Conservation (phyloP, 2,888 invertebrate genomes). For the Argyresthia albistria region DNA sequence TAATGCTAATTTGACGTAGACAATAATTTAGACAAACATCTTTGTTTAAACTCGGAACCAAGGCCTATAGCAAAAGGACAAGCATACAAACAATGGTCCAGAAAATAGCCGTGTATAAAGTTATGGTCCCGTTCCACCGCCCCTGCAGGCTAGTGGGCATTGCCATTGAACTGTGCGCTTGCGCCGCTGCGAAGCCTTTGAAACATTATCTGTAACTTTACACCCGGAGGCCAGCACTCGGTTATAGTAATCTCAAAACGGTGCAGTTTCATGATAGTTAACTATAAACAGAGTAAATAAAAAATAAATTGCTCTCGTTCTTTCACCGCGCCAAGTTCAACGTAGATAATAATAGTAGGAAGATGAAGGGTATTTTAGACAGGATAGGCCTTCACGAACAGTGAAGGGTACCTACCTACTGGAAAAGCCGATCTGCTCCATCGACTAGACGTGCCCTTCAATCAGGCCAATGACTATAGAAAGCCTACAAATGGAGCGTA, state of each 20-base stretch:
- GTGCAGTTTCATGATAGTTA: not conserved
- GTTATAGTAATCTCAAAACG: not conserved
- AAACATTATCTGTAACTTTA: not conserved
- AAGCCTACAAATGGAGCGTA: conserved; percentile 16
- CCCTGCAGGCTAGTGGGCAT: conserved; percentile 4
- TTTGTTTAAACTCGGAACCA: no score
- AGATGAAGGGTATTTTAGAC: not conserved
- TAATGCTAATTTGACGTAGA: no score
- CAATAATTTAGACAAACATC: no score
- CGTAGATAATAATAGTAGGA: not conserved
- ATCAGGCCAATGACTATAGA: conserved; percentile 11
- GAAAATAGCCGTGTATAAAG: conserved; percentile 14
- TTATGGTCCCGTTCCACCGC: conserved; percentile 11
- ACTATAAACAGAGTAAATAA: conserved; percentile 1
- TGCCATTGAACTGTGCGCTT: not conserved
- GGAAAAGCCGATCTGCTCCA: not conserved
- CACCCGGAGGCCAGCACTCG: not conserved
- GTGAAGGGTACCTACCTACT: not conserved
- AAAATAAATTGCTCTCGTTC: not conserved
- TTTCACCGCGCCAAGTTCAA: not conserved
- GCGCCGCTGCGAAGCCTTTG: not conserved
- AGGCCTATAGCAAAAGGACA: conserved; percentile 8
- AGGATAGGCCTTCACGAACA: not conserved
- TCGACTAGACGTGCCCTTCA: not conserved
- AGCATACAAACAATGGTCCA: conserved; percentile 16